Conservation (phyloP, 2,113 vertebrate species). For the Serilophus lunatus region DNA sequence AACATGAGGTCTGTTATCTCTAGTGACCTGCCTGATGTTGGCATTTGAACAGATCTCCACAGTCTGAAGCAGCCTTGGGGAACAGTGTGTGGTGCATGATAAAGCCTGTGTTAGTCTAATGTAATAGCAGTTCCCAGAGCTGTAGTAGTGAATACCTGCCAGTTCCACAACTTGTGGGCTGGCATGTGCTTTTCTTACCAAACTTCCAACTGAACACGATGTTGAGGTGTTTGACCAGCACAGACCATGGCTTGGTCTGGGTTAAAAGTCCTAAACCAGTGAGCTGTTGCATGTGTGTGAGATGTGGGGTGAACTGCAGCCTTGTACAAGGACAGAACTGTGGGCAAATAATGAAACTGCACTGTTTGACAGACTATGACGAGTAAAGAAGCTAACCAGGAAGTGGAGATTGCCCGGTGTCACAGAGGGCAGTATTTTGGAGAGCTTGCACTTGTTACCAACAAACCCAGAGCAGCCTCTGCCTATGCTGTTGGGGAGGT, state of each 20-base stretch:
- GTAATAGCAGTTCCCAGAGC: background rate
- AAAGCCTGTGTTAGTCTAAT: background rate
- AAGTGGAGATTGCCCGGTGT: slow-evolving; percentile 95
- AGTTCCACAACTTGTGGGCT: background rate
- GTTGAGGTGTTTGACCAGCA: background rate
- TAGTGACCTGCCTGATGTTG: background rate
- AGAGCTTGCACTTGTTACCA: slow-evolving; percentile 96
- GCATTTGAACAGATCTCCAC: background rate
- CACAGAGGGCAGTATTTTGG: slow-evolving; percentile 96
- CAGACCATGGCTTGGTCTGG: background rate
- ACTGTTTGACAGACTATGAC: slow-evolving; percentile 83
- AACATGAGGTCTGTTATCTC: background rate
- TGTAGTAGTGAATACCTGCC: background rate
- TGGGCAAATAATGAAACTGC: background rate
- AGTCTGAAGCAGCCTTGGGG: background rate
- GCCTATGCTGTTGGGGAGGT: slow-evolving; percentile 91
- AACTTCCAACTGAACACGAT: background rate
- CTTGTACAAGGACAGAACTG: background rate
- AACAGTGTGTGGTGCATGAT: background rate
- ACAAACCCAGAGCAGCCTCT: slow-evolving; percentile 97
- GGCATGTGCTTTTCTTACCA: background rate
- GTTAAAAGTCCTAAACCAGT: background rate
- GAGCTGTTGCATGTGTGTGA: background rate
- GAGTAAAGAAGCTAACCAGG: slow-evolving; percentile 85
- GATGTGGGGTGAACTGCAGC: background rate